Percentiles rank a stretch among this genome's conserved stretches.
Evolutionary conservation across 2,888 invertebrate genomes (phyloP).

Genomic region (Dryobotodes eremita): DNA sequence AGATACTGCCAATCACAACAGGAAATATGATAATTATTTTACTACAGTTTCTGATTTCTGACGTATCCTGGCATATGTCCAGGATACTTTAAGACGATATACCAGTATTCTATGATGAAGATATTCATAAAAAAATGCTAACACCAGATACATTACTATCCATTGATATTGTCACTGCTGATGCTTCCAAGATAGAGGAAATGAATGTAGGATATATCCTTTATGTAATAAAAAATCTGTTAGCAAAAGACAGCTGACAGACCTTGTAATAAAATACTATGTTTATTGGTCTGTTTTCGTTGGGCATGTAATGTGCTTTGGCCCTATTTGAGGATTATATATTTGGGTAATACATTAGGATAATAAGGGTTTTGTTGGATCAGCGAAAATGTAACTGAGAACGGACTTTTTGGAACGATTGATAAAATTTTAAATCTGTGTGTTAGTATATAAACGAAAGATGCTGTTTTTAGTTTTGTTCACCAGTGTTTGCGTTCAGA

Average conservation of each 20-base stretch:
- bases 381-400: constrained; percentile 36
- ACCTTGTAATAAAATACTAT: constrained; percentile 64
- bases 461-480: background rate
- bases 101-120: constrained; percentile 25
- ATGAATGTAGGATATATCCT: constrained; percentile 43
- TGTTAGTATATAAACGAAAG: background rate
- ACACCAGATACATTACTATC: constrained; percentile 10
- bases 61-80: constrained; percentile 49
- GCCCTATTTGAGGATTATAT: constrained; percentile 49
- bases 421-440: constrained; percentile 26
- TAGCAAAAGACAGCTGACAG: constrained; percentile 55
- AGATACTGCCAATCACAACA: constrained; percentile 33
- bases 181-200: constrained; percentile 44
- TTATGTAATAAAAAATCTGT: constrained; percentile 45
- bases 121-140: constrained; percentile 50
- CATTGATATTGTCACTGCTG: constrained; percentile 46
- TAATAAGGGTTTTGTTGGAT: constrained; percentile 44
- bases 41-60: constrained; percentile 18
- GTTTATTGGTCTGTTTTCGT: constrained; percentile 69
- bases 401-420: constrained; percentile 13
- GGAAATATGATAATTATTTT: constrained; percentile 21
- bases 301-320: constrained; percentile 49
- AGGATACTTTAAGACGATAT: constrained; percentile 35
- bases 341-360: constrained; percentile 50
- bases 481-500: background rate